Evolutionary conservation across 2,888 invertebrate species (phyloP), one percentile per base, ranked within the genome.

Genomic region (Anthoptus insignis): DNA sequence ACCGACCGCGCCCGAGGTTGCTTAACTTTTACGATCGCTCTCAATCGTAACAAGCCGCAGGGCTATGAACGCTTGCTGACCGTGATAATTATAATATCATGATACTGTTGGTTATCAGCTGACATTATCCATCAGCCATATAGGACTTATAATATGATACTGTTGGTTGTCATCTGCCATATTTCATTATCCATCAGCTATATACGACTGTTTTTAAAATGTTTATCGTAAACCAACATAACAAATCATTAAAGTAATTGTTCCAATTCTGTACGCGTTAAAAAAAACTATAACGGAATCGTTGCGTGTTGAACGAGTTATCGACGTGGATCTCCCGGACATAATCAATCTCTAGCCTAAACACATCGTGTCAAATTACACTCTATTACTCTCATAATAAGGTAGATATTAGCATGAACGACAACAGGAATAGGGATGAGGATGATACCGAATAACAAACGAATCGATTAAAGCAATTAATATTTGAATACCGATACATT

Each of bases 291-390:
- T 77, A 80, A 74, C 81, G 80, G 76, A 86, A 74, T 61, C 71
- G 69, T 75, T 81, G 82, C 85, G 83, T 84, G 82, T 65, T 81
- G 88, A 86, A 87, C 87, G 88, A 89, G 74, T 89, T 89, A 89
- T 86, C 82, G 84, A 83, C 76, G 86, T 87, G 88, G 59, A 87
- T 86, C 86, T 86, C 91, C 92, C 86, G 91, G 91, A 90, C 71
- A 72, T 53, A 54, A 37, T 49, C 57, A 61, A 61, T 61, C 61
- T 61, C 47, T 54, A 22, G 27, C 11, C 49, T 16, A 32, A 27
- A 16, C 13, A 8, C 13, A 14, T 61, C 29, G 47, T 14, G 6
- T 54, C 37, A 19, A 56, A 1, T n/a, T 47, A 57, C 37, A 56
- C 69, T 63, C 65, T 75, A 73, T 69, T 57, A 4, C 6, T 2